Conservation (phyloP, 2,113 vertebrate species). For the Triplophysa dalaica region DNA sequence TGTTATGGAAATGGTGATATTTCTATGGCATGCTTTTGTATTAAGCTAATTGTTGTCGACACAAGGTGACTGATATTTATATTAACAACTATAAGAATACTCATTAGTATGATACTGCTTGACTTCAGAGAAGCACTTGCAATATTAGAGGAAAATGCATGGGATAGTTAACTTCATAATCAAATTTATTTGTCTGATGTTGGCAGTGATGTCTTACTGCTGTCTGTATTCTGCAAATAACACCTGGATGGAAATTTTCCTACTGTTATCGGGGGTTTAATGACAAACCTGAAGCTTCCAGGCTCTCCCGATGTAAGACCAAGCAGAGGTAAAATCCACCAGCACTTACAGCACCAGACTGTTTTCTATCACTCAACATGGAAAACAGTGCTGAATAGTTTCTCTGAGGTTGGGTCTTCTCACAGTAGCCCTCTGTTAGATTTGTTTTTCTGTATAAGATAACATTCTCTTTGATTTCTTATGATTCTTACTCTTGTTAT, state of each 20-base stretch:
- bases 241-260: slow-evolving; percentile 21
- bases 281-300: neutral
- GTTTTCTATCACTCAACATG: slow-evolving; percentile 41
- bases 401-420: slow-evolving; percentile 60
- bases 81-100: slow-evolving; percentile 29
- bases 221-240: slow-evolving; percentile 24
- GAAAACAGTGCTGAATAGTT: slow-evolving; percentile 54
- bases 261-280: neutral
- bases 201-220: slow-evolving; percentile 23
- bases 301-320: no score
- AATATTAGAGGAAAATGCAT: slow-evolving; percentile 18
- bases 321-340: neutral
- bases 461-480: slow-evolving; percentile 66
- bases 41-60: slow-evolving; percentile 66
- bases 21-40: slow-evolving; percentile 69
- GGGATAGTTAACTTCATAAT: neutral
- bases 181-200: neutral
- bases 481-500: slow-evolving; percentile 69
- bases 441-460: slow-evolving; percentile 69
- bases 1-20: slow-evolving; percentile 57
- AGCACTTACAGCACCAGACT: slow-evolving; percentile 56
- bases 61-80: slow-evolving; percentile 54
- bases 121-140: slow-evolving; percentile 37
- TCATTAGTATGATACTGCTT: slow-evolving; percentile 33
- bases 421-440: slow-evolving; percentile 58